Base-by-base conservation (phyloP, 2,113 vertebrate genomes). In the Eudorcas thomsonii region DNA sequence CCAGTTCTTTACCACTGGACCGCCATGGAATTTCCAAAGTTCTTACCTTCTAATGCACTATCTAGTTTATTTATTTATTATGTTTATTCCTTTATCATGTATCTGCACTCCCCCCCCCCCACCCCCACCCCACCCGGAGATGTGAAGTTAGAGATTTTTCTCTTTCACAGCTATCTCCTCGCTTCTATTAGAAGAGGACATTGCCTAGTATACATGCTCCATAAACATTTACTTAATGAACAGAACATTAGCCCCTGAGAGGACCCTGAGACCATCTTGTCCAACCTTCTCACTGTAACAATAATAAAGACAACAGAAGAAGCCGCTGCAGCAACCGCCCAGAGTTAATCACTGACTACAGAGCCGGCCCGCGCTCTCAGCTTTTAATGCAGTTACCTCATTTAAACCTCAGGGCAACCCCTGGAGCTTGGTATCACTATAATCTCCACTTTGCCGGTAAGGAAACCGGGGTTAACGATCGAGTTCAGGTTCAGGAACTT, bases 361-460 rank as follows among this genome's bases (percentile, higher is more conserved):
- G 3, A 43, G 15, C 28, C 28, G 6, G n/a, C 64, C 57, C 1
- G 43, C 2, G 45, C 64, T 26, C 26, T 45, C 36, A 39, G 87
- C 39, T 55, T 74, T 77, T 57, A 2, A 17, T 45, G 23, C 2
- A 1, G 39, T 81, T 13, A 36, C 45, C 64, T 60, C 88, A 2
- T 25, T 26, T 2, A 74, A 36, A 43, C 57, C 55, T 80, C 43
- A 15, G 15, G 25, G 82, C 67, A 30, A 9, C 30, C 12, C 3
- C 5, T n/a, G 33, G 64, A 81, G n/a, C 52, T 88, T 23, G 5
- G 13, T 33, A 17, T 78, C 90, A 6, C 60, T 19, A 12, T 52
- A 14, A 30, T 90, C 50, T 93, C 87, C 57, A 21, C 87, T 88
- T 54, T 60, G 54, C 45, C 83, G 64, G 33, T 48, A 83, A 94